These are phyloP conservation scores for Leucoma salicis DNA, from an alignment of 2,888 invertebrate species.

Conservation along the genomic window DNA sequence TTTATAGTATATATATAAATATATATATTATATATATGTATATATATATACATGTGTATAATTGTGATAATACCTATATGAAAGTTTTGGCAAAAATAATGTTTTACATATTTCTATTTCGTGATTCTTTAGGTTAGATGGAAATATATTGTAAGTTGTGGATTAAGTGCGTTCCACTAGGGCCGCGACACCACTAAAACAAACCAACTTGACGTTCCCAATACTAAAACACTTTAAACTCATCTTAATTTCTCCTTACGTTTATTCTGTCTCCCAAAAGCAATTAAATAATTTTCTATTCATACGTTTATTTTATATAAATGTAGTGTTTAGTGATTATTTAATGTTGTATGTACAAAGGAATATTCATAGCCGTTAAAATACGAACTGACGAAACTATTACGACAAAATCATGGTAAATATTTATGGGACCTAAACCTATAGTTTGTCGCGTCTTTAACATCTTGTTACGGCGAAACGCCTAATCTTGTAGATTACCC, in stretches of 20 bases:
- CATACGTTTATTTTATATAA: constrained; percentile 30
- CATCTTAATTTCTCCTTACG: constrained; percentile 21
- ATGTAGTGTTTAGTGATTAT: constrained; percentile 13
- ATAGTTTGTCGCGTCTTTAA: too few relatives aligned
- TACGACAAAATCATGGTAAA: too few relatives aligned
- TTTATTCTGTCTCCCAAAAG: constrained; percentile 45
- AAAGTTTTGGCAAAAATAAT: constrained; percentile 75
- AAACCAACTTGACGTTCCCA: constrained; percentile 16
- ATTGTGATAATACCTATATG: constrained; percentile 81
- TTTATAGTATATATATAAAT: too few relatives aligned
- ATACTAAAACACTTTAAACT: constrained; percentile 24
- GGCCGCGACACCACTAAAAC: too few relatives aligned
- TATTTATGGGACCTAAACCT: too few relatives aligned
- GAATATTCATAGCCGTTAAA: too few relatives aligned
- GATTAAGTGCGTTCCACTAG: constrained; percentile 5
- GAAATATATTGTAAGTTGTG: constrained; percentile 36
- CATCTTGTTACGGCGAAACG: too few relatives aligned
- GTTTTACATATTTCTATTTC: constrained; percentile 61
- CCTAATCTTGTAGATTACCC: too few relatives aligned
- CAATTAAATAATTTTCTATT: constrained; percentile 59
- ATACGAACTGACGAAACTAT: too few relatives aligned
- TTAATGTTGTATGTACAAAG: constrained; percentile 35
- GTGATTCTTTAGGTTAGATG: constrained; percentile 60
- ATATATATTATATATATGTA: too few relatives aligned
- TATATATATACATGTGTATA: too few relatives aligned